These are phyloP conservation scores for Geotrypetes seraphini DNA, from an alignment of 2,797 vertebrate species.

Conservation along the genomic window DNA sequence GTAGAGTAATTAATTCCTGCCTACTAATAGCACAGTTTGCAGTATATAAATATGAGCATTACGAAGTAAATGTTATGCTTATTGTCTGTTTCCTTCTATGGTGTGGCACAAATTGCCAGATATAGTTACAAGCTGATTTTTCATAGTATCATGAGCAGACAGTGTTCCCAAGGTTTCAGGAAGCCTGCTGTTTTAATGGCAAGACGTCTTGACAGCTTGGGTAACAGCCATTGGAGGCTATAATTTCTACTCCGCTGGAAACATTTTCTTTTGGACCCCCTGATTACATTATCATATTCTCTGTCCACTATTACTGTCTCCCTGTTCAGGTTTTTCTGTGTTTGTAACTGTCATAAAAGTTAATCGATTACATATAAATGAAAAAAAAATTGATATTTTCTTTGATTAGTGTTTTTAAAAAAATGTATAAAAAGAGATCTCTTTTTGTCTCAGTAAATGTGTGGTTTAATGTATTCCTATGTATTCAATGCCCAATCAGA, in stretches of 20 bases:
- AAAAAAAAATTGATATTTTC: conserved; percentile 45
- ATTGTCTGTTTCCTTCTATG: too few relatives aligned
- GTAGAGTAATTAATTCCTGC: too few relatives aligned
- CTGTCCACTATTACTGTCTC: conserved; percentile 38
- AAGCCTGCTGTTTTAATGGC: conserved; percentile 40
- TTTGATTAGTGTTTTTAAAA: too few relatives aligned
- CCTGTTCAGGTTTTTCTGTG: conserved; percentile 31
- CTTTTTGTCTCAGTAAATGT: not conserved
- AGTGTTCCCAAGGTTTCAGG: conserved; percentile 43
- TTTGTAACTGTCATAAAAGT: conserved; percentile 38
- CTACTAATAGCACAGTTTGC: too few relatives aligned
- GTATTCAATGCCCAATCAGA: too few relatives aligned
- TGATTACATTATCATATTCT: conserved; percentile 50
- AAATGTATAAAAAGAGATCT: too few relatives aligned
- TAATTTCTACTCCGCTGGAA: conserved; percentile 57
- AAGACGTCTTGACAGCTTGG: conserved; percentile 42
- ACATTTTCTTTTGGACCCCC: conserved; percentile 43
- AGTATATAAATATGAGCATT: too few relatives aligned
- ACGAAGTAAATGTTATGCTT: conserved; percentile 42
- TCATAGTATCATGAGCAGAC: conserved; percentile 34
- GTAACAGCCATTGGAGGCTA: conserved; percentile 43
- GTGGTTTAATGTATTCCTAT: too few relatives aligned
- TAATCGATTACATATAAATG: conserved; percentile 37
- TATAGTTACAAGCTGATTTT: conserved; percentile 41
- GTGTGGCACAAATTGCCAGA: conserved; percentile 38